Conservation (phyloP, 1,140 invertebrate species). For the Lycorma delicatula region DNA sequence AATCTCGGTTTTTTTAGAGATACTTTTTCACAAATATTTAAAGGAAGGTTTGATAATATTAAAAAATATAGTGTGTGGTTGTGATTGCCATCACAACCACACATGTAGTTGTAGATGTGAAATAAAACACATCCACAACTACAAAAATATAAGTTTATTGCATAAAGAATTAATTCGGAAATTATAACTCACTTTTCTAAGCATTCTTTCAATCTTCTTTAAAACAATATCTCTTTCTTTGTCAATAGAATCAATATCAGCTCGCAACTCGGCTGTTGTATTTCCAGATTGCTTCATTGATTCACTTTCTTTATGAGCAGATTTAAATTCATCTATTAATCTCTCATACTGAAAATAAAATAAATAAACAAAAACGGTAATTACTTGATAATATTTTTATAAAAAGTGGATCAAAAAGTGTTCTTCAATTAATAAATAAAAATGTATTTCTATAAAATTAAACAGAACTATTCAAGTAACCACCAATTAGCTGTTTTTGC, state of each 20-base stretch:
- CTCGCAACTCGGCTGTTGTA: constrained; percentile 54
- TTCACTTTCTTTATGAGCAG: constrained; percentile 64
- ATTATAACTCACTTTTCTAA: constrained; percentile 49
- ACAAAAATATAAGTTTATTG: too few species aligned
- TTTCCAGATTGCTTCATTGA: constrained; percentile 50
- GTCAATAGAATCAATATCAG: constrained; percentile 76
- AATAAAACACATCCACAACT: too few species aligned
- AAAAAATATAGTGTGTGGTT: too few species aligned
- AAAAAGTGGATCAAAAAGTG: neutral
- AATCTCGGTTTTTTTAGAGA: too few species aligned
- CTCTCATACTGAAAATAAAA: constrained; percentile 52
- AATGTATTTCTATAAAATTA: too few species aligned
- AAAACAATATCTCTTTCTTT: constrained; percentile 69
- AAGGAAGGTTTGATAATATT: too few species aligned
- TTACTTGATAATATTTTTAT: neutral
- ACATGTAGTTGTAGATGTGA: too few species aligned
- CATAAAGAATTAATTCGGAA: too few species aligned
- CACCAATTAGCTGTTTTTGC: too few species aligned
- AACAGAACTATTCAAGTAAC: too few species aligned
- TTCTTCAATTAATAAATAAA: neutral
- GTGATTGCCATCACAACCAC: too few species aligned
- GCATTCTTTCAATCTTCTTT: constrained; percentile 61
- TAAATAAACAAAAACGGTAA: neutral
- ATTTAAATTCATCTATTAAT: constrained; percentile 76
- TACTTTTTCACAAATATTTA: too few species aligned